A percentile compares a stretch with the other conserved stretches of the same genome.
phyloP scores from a whole-genome alignment of 2,797 vertebrate species.

The Lerista edwardsae region DNA sequence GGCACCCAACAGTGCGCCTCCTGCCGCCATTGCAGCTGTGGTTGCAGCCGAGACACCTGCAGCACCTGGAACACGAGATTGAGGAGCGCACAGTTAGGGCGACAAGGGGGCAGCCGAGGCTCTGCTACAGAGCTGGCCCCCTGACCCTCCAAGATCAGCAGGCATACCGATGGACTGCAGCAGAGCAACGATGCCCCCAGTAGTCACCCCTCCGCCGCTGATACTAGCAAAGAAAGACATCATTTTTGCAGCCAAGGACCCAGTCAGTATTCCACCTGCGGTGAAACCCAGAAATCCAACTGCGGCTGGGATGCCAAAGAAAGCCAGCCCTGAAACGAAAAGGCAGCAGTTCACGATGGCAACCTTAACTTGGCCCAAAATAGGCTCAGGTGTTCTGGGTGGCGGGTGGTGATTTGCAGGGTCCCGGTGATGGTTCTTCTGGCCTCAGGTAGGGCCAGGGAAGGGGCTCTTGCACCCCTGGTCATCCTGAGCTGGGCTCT shows the following conservation, averaged over 20 bases:
- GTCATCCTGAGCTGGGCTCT: no score
- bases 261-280: background rate
- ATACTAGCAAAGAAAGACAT: background rate
- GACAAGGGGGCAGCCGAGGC: no score
- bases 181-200: slow-evolving; percentile 5
- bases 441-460: no score
- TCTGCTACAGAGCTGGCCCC: no score
- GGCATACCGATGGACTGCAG: background rate
- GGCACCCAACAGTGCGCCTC: background rate
- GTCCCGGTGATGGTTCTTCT: no score
- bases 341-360: no score
- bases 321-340: background rate
- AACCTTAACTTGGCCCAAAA: no score
- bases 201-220: background rate
- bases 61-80: background rate
- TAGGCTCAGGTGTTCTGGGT: no score
- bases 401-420: no score
- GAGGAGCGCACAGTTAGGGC: no score
- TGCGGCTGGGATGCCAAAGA: background rate
- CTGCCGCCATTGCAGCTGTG: background rate
- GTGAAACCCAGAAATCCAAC: background rate
- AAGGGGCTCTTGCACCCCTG: no score
- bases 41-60: background rate
- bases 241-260: background rate
- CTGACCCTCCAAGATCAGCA: no score